Base-by-base conservation (phyloP, 2,113 vertebrate genomes). In the Bucco capensis region DNA sequence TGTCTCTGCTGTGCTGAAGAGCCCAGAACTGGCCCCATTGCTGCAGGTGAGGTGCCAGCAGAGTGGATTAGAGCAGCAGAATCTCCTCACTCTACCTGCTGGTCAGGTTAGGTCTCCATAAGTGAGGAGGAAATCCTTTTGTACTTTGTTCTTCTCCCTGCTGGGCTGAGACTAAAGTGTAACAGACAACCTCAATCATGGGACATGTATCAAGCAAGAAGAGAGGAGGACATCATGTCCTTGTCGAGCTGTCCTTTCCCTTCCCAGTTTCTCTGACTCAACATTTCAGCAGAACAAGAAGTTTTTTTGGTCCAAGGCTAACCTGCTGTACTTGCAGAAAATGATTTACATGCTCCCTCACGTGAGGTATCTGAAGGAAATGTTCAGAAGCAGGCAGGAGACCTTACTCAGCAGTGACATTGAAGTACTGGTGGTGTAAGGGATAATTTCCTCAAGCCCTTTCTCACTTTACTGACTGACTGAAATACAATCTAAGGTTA, bases 381-480 rank as follows among this genome's bases (percentile, higher is more conserved):
- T 21, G 10, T 89, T 89, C 50, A 80, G 58, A 94, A 21, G 42
- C 62, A 61, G 57, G n/a, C 83, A 78, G 81, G 58, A 89, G 37
- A 57, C 65, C 81, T 93, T 92, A 79, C 40, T 92, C 86, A 92
- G 89, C 91, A 86, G 51, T 92, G 81, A 49, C 66, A 72, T 75
- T 74, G 77, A 25, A 3, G n/a, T 80, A 35, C 31, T 1, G 1
- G 51, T 62, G 21, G 51, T 82, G 46, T 65, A 73, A 57, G 12
- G 50, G 28, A 69, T 72, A 75, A 94, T 87, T 87, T 91, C 42
- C 88, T 84, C 61, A 58, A 47, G 6, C 4, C 67, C 17, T 69
- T 62, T 86, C 54, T 90, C 57, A 30, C 47, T 64, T 78, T 84
- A 67, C 70, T 30, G 70, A 75, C 27, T 42, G 74, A 79, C 6